These are phyloP conservation scores for Ruditapes philippinarum DNA, from an alignment of 1,140 invertebrate species.

Conservation along the genomic window DNA sequence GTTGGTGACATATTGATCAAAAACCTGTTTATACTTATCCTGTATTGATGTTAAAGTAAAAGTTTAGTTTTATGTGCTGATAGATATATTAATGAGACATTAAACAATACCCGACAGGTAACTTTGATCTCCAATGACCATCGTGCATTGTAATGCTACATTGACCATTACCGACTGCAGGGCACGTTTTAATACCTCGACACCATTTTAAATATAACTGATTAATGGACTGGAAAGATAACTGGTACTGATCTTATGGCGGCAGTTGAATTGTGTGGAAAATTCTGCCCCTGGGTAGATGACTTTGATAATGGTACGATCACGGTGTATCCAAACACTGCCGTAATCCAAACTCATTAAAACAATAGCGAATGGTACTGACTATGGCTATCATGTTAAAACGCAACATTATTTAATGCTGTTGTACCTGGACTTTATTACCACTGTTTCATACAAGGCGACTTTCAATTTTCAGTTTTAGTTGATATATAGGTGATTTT, in stretches of 20 bases:
- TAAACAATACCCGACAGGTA: constrained; percentile 25
- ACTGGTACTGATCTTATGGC: not conserved
- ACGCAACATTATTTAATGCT: too few species aligned
- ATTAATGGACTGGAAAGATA: constrained; percentile 59
- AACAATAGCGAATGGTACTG: not conserved
- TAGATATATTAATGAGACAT: not conserved
- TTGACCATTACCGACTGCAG: constrained; percentile 18
- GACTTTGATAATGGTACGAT: constrained; percentile 11
- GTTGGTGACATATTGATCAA: too few species aligned
- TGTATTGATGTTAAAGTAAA: not conserved
- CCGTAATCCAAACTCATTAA: constrained; percentile 12
- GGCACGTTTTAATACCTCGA: constrained; percentile 3
- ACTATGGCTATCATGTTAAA: not conserved
- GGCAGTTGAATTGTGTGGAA: not conserved
- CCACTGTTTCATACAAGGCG: too few species aligned
- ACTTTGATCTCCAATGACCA: constrained; percentile 34
- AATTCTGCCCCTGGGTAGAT: constrained; percentile 22
- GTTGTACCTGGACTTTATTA: too few species aligned
- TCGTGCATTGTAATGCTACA: constrained; percentile 35
- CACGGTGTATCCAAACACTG: not conserved
- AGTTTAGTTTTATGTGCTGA: not conserved
- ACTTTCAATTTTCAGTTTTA: too few species aligned
- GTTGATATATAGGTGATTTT: too few species aligned
- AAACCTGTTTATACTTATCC: not conserved
- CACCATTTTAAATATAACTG: constrained; percentile 26